Percentiles rank a stretch among this genome's conserved stretches.
phyloP scores from a whole-genome alignment of 2,888 invertebrate genomes.

The Torymus texanus region DNA sequence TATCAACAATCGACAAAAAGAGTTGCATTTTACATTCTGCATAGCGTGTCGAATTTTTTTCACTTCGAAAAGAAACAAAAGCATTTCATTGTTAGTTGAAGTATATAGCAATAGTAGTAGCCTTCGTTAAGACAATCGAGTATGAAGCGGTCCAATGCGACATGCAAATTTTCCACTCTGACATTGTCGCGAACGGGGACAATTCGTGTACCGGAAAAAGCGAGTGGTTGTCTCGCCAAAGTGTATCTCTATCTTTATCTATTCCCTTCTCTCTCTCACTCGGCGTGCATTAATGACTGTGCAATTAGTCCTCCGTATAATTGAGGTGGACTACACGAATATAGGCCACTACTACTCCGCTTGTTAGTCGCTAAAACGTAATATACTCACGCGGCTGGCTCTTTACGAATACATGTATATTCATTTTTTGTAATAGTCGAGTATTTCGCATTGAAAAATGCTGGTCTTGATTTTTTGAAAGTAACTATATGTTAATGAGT shows the following conservation, averaged over 20 bases:
- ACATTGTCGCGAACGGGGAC: constrained; percentile 11
- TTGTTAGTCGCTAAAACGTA: background rate
- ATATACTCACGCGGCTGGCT: too few species aligned
- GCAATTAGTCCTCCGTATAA: constrained; percentile 43
- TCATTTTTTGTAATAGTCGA: too few species aligned
- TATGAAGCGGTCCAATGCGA: constrained; percentile 6
- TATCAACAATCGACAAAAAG: too few species aligned
- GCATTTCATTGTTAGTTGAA: background rate
- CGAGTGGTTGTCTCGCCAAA: background rate
- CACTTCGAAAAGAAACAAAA: background rate
- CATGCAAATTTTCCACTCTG: constrained; percentile 36
- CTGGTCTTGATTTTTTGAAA: too few species aligned
- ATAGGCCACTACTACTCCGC: constrained; percentile 13
- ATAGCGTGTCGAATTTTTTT: background rate
- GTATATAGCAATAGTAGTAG: background rate
- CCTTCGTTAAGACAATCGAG: constrained; percentile 29
- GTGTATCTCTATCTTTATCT: too few species aligned
- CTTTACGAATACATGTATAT: background rate
- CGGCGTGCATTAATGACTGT: constrained; percentile 34
- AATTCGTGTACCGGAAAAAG: constrained; percentile 28
- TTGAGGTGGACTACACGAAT: constrained; percentile 30
- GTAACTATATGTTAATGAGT: too few species aligned
- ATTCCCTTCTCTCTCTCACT: background rate
- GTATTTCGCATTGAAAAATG: too few species aligned
- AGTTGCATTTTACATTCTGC: background rate